phyloP scores from a whole-genome alignment of 2,797 vertebrate genomes.

The Oryzias dopingdopingensis region DNA sequence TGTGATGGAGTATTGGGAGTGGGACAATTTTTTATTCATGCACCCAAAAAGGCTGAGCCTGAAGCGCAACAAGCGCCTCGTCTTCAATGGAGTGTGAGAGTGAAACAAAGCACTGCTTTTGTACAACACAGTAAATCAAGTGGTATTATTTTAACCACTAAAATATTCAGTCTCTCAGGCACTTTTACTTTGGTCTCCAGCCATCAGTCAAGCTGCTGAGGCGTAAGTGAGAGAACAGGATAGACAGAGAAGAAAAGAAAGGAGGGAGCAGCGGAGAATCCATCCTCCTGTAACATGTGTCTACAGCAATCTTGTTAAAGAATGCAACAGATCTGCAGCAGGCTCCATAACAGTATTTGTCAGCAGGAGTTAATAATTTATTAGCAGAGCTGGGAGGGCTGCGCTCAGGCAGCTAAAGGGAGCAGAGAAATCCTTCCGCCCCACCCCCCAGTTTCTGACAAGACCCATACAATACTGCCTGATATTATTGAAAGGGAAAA shows the following conservation, averaged over 20 bases:
- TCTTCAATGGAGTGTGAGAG: conserved; percentile 78
- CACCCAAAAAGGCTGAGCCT: conserved; percentile 68
- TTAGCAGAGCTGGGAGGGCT: conserved; percentile 77
- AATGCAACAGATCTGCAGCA: conserved; percentile 85
- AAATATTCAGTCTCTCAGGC: conserved; percentile 96
- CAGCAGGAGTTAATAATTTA: conserved; percentile 87
- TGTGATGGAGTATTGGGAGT: not conserved
- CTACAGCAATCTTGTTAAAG: conserved; percentile 97
- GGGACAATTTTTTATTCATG: conserved; percentile 77
- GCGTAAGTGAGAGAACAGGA: conserved; percentile 78
- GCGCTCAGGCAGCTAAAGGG: conserved; percentile 74
- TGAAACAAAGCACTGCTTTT: conserved; percentile 82
- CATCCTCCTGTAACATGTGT: conserved; percentile 95
- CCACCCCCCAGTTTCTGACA: conserved; percentile 66
- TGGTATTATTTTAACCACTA: conserved; percentile 95
- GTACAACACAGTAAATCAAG: conserved; percentile 95
- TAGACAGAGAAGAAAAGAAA: conserved; percentile 50
- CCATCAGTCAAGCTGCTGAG: conserved; percentile 99
- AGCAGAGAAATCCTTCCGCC: conserved; percentile 59
- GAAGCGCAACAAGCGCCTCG: conserved; percentile 67
- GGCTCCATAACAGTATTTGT: conserved; percentile 85
- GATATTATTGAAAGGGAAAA: conserved; percentile 67
- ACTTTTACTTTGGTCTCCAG: conserved; percentile 92
- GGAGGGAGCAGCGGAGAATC: conserved; percentile 80
- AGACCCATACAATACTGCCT: conserved; percentile 67